phyloP scores from a whole-genome alignment of 2,797 vertebrate genomes.

The Heterohyrax brucei region DNA sequence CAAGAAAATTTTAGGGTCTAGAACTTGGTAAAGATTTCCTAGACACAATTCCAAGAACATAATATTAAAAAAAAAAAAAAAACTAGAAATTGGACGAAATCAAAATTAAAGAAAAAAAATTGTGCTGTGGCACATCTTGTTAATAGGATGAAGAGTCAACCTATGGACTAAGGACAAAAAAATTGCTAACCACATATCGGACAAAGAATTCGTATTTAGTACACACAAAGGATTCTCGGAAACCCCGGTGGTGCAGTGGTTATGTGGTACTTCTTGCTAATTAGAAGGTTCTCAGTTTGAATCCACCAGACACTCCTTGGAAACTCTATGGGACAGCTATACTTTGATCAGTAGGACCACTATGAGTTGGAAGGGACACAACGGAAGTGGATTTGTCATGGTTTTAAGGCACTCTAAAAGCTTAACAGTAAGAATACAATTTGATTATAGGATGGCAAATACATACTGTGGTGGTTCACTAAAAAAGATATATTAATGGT shows the following conservation, averaged over 20 bases:
- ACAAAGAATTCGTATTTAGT: slow-evolving; percentile 23
- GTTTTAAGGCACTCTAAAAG: not conserved
- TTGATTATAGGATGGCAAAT: too few species aligned
- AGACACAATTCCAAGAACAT: not conserved
- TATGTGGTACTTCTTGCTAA: too few species aligned
- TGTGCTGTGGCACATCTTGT: not conserved
- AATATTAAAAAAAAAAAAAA: not conserved
- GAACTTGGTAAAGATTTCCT: not conserved
- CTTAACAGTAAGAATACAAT: not conserved
- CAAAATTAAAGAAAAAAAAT: not conserved
- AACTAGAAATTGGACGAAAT: not conserved
- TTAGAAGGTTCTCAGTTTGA: too few species aligned
- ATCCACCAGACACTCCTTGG: too few species aligned
- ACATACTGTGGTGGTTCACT: too few species aligned
- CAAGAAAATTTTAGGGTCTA: slow-evolving; percentile 19
- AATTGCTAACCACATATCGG: not conserved
- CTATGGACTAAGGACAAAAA: not conserved
- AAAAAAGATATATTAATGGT: too few species aligned
- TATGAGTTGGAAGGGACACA: too few species aligned
- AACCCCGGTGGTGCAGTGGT: too few species aligned
- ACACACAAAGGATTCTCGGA: not conserved
- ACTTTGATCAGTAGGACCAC: too few species aligned
- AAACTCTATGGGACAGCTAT: too few species aligned
- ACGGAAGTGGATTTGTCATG: too few species aligned
- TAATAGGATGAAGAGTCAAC: not conserved